Percentiles rank a stretch among this genome's conserved stretches.
These are phyloP conservation scores for Morus bassanus DNA, from an alignment of 2,797 vertebrate species.

Conservation along the genomic window DNA sequence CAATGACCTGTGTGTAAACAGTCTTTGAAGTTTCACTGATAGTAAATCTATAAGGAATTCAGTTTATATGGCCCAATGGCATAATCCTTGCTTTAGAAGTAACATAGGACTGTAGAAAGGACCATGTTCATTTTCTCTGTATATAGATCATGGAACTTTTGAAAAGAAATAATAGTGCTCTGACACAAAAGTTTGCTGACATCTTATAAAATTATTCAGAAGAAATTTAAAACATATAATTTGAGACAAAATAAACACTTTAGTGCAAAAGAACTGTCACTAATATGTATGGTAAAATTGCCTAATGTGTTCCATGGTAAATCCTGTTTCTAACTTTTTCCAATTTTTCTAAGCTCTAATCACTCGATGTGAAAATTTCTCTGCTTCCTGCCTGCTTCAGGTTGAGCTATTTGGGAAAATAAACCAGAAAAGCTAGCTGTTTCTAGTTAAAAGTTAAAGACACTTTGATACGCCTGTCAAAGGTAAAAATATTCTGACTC, in stretches of 20 bases:
- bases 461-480: neutral
- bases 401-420: neutral
- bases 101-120: neutral
- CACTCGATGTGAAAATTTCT: neutral
- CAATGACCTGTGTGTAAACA: neutral
- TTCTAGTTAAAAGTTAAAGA: neutral
- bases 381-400: neutral
- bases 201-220: neutral
- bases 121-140: neutral
- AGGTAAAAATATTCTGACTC: neutral
- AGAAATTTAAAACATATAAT: neutral
- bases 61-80: neutral
- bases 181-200: neutral
- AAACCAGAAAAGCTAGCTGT: neutral
- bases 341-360: neutral
- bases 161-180: neutral
- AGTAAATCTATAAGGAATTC: neutral
- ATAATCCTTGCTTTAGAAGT: neutral
- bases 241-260: neutral
- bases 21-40: conserved; percentile 4
- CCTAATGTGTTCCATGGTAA: neutral
- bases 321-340: neutral
- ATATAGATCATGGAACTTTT: neutral
- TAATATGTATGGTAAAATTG: neutral
- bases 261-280: neutral